Base-by-base conservation (phyloP, 2,797 vertebrate genomes). In the Sorex maritimensis region DNA sequence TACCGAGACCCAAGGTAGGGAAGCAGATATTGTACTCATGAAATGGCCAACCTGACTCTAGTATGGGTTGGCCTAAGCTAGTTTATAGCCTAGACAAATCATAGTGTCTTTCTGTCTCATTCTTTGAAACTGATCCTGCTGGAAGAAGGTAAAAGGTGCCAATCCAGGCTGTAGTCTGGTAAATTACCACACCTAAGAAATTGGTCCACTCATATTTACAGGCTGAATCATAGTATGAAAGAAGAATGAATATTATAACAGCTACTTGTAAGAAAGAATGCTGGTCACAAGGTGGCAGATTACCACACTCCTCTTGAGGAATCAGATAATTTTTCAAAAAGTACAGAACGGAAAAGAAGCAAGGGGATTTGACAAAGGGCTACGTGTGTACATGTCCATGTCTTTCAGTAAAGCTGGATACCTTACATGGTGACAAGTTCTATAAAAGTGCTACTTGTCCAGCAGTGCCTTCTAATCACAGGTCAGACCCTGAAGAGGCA, bases 231-330 rank as follows among this genome's bases (percentile, higher is more conserved):
- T 12, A 75, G 24, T 71, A 26, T 30, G 67, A 91, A 44, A 81
- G 77, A 28, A 81, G 69, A 92, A 19, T 72, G 68, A 75, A 11
- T 67, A 26, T 77, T 58, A 55, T 55, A 86, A 84, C 17, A 49
- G 71, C 52, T 77, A 75, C 87, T 89, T 96, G 87, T 77, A 94
- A 85, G 68, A 91, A 83, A 92, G 74, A 74, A 92, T 63, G 77
- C 90, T 88, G 85, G 82, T 92, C 94, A 95, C 95, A 96, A 96
- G 95, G 81, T 95, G 95, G 95, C 94, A 95, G 86, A 81, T 95
- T 82, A 88, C 15, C 81, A 91, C 2, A 0, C 30, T 82, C 19
- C 24, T 92, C 55, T 28, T 28, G n/a, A 95, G 55, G 95, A 95
- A n/a, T 17, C 15, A 86, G 71, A 73, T 67, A 79, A 49, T 63